A percentile compares a stretch with the other conserved stretches of the same genome.
Conservation (phyloP, 2,113 vertebrate genomes). For the Psilopsiagon aurifrons region DNA sequence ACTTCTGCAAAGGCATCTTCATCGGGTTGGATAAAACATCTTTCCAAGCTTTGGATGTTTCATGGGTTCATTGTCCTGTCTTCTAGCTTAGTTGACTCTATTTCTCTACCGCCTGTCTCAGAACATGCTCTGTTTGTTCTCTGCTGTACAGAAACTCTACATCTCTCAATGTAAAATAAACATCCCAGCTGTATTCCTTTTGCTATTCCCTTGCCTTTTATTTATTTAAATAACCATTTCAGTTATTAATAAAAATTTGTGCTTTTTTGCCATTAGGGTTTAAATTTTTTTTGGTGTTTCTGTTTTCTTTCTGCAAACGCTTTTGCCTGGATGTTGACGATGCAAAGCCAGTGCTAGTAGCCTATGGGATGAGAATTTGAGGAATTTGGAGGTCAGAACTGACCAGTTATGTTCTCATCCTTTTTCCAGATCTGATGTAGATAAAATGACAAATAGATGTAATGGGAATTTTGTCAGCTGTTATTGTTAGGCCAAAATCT, state of each 20-base stretch:
- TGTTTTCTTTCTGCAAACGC: not conserved
- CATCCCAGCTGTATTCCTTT: slow-evolving; percentile 76
- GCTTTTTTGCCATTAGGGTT: slow-evolving; percentile 26
- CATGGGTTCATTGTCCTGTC: slow-evolving; percentile 73
- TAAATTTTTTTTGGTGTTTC: slow-evolving; percentile 36
- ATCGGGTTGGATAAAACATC: slow-evolving; percentile 80
- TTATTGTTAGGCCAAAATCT: not conserved
- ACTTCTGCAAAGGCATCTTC: slow-evolving; percentile 87
- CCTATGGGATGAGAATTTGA: not conserved
- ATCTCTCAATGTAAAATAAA: slow-evolving; percentile 92
- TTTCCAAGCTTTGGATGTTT: slow-evolving; percentile 83
- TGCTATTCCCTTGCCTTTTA: slow-evolving; percentile 75
- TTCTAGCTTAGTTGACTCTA: slow-evolving; percentile 70
- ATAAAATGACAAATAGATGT: not conserved
- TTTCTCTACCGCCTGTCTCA: slow-evolving; percentile 67
- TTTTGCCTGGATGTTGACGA: not conserved
- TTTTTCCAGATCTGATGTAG: not conserved
- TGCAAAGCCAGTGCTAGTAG: not conserved
- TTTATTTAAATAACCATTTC: slow-evolving; percentile 72
- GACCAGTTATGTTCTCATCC: not conserved
- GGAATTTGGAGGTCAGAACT: not conserved
- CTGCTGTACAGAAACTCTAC: slow-evolving; percentile 89
- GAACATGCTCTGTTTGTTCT: slow-evolving; percentile 73
- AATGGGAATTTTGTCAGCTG: not conserved
- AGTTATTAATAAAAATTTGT: slow-evolving; percentile 69